phyloP scores from a whole-genome alignment of 2,113 vertebrate genomes.

The Zosterops japonicus region DNA sequence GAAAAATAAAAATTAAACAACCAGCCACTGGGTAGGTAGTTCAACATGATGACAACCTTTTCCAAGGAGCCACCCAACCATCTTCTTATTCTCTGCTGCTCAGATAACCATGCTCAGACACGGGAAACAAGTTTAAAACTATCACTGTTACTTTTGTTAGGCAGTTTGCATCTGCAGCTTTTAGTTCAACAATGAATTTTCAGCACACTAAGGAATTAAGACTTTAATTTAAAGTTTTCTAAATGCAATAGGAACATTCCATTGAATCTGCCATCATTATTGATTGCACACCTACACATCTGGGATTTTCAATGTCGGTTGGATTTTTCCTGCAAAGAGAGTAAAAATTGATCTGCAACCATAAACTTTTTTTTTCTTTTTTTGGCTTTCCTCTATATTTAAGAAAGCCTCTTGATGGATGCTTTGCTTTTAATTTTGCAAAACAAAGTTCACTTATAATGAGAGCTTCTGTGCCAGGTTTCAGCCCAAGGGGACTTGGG shows the following conservation, averaged over 20 bases:
- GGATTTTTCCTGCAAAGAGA: neutral
- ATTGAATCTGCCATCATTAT: neutral
- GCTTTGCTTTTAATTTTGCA: constrained; percentile 51
- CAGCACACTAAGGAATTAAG: neutral
- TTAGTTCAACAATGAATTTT: neutral
- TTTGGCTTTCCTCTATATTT: neutral
- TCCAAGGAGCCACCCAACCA: neutral
- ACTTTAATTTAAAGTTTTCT: neutral
- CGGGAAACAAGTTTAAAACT: neutral
- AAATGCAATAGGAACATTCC: neutral
- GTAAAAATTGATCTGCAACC: neutral
- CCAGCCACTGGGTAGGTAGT: neutral
- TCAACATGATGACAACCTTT: neutral
- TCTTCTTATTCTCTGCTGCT: neutral
- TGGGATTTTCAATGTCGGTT: neutral
- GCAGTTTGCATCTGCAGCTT: neutral
- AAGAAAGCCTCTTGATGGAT: constrained; percentile 17
- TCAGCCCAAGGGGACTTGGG: constrained; percentile 13
- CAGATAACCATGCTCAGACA: neutral
- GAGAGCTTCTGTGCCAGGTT: constrained; percentile 18
- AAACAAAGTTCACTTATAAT: constrained; percentile 7
- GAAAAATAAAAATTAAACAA: neutral
- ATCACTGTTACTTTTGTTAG: neutral
- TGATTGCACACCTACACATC: neutral
- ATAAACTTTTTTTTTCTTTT: neutral